Evolutionary conservation across 2,113 vertebrate species (phyloP), one percentile per base, ranked within the genome.

Genomic region (Polyodon spathula): DNA sequence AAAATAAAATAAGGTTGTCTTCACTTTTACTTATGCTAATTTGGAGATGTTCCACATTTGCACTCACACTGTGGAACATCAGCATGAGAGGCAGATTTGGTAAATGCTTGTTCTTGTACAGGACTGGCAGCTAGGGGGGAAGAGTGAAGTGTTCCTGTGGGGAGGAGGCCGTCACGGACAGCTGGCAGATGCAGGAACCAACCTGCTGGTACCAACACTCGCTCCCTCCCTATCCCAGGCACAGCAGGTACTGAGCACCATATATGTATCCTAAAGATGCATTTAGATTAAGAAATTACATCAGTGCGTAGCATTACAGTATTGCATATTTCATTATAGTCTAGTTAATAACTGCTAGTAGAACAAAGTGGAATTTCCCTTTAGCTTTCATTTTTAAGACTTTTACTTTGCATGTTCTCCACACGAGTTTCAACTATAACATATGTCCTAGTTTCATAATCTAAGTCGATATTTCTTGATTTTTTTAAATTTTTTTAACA

Each of bases 111-210:
- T 37, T 48, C n/a, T 17, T 6, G 54, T 12, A 52, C 50, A 89
- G 88, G 88, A 89, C 65, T 89, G 88, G 88, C 88, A 89, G 65
- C 77, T 84, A 54, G 88, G 88, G 2, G 86, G 86, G 6, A 89
- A 83, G 68, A 88, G 78, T 43, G 84, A 87, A 16, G 87, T 88
- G 37, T 89, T 81, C 61, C 60, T 89, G 46, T 89, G 87, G 87
- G 87, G 87, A 15, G 88, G 84, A 4, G 88, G 88, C 6, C 80
- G 84, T 16, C 84, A 87, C 0, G 88, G 88, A 60, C 88, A 89
- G 70, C 63, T 89, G 61, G 83, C 84, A 5, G 88, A 83, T 65
- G 81, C 76, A 15, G 86, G 84, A 56, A 80, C 71, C 55, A 89
- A 81, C 56, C 76, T 84, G 4, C 76, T 74, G 67, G 66, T 84